Conservation (phyloP, 2,797 vertebrate species). For the Oreochromis mossambicus region DNA sequence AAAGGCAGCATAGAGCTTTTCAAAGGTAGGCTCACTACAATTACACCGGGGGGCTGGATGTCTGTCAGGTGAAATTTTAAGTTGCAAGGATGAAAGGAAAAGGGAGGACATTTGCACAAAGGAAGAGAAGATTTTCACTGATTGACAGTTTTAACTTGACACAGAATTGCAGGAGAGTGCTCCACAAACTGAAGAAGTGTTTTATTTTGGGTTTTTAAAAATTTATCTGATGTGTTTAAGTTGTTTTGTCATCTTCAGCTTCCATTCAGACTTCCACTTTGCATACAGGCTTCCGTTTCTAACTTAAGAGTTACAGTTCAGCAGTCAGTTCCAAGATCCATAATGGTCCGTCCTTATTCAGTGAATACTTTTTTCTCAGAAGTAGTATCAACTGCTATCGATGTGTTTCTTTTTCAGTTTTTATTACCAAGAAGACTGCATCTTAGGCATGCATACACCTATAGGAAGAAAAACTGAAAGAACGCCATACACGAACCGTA, state of each 20-base stretch:
- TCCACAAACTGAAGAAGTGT: background rate
- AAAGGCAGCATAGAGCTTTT: background rate
- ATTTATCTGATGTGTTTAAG: background rate
- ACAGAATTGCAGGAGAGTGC: background rate
- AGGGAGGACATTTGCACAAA: background rate
- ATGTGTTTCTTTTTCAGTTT: background rate
- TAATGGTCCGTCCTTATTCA: background rate
- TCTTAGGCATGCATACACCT: accelerated
- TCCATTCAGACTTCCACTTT: background rate
- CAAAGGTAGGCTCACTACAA: background rate
- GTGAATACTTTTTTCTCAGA: background rate
- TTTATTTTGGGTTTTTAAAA: background rate
- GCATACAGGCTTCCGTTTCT: background rate
- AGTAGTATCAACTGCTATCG: background rate
- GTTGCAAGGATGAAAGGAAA: background rate
- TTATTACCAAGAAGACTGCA: background rate
- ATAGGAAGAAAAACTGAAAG: background rate
- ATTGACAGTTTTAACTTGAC: background rate
- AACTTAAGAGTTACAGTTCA: background rate
- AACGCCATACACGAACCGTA: background rate
- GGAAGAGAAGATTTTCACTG: background rate
- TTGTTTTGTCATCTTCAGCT: background rate
- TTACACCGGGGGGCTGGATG: background rate
- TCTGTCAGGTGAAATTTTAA: background rate
- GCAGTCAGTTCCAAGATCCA: background rate